These are phyloP conservation scores for Falco punctatus DNA, from an alignment of 2,113 vertebrate species.

Conservation along the genomic window DNA sequence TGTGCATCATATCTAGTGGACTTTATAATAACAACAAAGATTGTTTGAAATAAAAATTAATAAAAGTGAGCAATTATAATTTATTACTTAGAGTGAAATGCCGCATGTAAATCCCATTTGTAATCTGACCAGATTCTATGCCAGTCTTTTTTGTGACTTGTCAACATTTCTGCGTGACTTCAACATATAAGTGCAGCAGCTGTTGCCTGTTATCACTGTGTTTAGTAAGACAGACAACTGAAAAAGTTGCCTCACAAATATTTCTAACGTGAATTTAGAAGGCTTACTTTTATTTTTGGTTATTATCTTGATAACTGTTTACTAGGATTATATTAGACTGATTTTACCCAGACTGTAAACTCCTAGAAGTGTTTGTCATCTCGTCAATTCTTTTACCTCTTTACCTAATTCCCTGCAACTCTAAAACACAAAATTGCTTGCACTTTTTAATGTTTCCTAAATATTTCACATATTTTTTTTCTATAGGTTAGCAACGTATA, in stretches of 20 bases:
- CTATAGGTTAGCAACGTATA: not conserved
- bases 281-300: not conserved
- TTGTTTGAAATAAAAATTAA: not conserved
- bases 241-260: not conserved
- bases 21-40: not conserved
- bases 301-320: not conserved
- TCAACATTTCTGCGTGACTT: not conserved
- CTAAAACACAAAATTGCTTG: not conserved
- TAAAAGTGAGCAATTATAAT: not conserved
- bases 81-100: not conserved
- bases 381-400: not conserved
- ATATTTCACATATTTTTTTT: not conserved
- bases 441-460: not conserved
- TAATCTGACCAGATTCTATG: not conserved
- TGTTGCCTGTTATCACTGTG: conserved; percentile 30
- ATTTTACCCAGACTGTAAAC: not conserved
- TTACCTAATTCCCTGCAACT: not conserved
- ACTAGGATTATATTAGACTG: not conserved
- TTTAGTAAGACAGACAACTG: not conserved
- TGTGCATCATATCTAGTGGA: not conserved
- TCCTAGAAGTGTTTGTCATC: not conserved
- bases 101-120: not conserved
- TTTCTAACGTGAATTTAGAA: conserved; percentile 6
- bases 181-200: conserved; percentile 27
- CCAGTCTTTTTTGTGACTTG: not conserved